Conservation (phyloP, 64 coral and sea anemone species). For the Stylophora pistillata region DNA sequence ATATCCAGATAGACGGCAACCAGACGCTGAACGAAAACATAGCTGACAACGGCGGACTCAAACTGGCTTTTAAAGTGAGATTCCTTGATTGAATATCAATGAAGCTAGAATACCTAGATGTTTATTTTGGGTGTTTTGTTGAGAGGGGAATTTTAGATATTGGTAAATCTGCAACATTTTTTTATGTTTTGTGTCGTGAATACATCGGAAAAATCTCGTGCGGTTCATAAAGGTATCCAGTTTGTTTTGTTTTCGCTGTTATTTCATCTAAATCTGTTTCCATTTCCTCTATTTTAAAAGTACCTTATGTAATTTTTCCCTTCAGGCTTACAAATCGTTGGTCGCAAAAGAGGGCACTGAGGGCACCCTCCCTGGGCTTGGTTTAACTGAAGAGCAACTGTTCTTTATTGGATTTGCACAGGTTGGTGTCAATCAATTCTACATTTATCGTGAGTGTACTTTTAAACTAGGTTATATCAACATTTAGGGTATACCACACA, state of each 20-base stretch:
- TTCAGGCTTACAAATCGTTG: background rate
- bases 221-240: no score
- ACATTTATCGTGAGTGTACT: background rate
- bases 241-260: no score
- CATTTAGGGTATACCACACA: no score
- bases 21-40: conserved; percentile 39
- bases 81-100: no score
- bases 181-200: no score
- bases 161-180: no score
- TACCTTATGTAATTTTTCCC: background rate
- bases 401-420: background rate
- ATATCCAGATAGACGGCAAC: background rate
- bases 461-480: background rate
- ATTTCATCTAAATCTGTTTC: background rate
- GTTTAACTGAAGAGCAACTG: background rate
- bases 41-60: conserved; percentile 32
- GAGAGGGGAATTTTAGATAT: no score
- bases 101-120: no score
- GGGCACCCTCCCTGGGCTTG: conserved; percentile 9
- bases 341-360: background rate
- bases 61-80: conserved; percentile 25
- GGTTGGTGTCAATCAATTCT: background rate
- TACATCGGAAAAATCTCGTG: no score
- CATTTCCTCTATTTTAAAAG: background rate
- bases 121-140: no score